Evolutionary conservation across 2,113 vertebrate genomes (phyloP).

Genomic region (Himantopus leucocephalus): DNA sequence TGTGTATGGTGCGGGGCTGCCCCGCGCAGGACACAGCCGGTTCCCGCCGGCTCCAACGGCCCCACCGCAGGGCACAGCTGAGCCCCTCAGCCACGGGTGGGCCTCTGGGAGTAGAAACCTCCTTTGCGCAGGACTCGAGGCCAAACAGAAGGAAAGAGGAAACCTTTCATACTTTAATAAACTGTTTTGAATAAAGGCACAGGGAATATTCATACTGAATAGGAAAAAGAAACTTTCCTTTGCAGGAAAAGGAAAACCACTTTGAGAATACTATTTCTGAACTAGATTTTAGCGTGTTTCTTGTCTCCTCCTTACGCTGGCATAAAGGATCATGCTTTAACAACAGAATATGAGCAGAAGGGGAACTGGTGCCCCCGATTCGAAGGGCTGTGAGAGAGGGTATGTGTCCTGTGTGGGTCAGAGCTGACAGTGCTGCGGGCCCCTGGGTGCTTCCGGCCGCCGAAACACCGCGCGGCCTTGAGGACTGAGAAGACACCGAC

Average conservation of each 20-base stretch:
- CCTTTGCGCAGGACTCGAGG: too few species aligned
- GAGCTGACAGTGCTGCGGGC: not conserved
- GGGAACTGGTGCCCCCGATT: not conserved
- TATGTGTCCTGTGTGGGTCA: not conserved
- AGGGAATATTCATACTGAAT: too few species aligned
- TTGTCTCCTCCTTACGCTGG: not conserved
- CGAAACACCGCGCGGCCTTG: not conserved
- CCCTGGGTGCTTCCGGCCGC: too few species aligned
- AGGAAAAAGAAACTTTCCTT: too few species aligned
- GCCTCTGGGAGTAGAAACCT: too few species aligned
- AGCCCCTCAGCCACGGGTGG: not conserved
- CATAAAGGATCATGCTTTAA: not conserved
- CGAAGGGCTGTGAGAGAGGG: not conserved
- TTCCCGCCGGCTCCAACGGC: accelerated
- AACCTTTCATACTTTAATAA: too few species aligned
- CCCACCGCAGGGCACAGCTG: accelerated
- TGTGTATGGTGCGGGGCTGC: accelerated
- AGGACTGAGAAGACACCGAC: not conserved
- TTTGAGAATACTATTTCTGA: too few species aligned
- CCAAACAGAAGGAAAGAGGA: too few species aligned
- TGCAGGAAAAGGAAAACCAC: too few species aligned
- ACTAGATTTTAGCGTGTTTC: not conserved
- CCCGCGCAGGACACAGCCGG: accelerated
- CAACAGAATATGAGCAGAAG: not conserved
- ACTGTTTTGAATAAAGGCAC: too few species aligned